Evolutionary conservation across 1,140 invertebrate genomes (phyloP).

Genomic region (Microplitis demolitor): DNA sequence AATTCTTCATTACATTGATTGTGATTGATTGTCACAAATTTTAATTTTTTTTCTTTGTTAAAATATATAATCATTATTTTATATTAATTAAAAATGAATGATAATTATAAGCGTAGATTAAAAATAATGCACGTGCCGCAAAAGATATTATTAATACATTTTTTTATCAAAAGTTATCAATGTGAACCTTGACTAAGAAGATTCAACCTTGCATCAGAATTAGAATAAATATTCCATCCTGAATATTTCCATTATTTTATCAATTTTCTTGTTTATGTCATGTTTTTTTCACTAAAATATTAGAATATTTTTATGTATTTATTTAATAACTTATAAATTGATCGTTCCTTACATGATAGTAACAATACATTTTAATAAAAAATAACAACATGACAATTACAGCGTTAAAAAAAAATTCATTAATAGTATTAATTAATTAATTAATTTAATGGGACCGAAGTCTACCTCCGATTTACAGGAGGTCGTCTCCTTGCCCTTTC

Average conservation of each 20-base stretch:
- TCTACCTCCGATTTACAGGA: too few species aligned
- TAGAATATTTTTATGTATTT: not conserved
- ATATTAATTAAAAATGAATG: not conserved
- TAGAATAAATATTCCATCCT: conserved; percentile 2
- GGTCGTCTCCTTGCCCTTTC: too few species aligned
- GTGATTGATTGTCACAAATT: not conserved
- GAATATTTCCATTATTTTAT: conserved; percentile 2
- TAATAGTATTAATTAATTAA: too few species aligned
- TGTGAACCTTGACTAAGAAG: not conserved
- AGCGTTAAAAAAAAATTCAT: too few species aligned
- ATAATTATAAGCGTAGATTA: not conserved
- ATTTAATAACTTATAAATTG: too few species aligned
- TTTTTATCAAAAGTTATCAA: conserved; percentile 1
- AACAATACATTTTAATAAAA: too few species aligned
- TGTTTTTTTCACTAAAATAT: not conserved
- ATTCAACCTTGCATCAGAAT: not conserved
- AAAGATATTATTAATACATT: not conserved
- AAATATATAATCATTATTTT: not conserved
- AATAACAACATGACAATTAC: too few species aligned
- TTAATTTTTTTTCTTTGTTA: not conserved
- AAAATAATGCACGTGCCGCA: not conserved
- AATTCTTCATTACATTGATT: too few species aligned
- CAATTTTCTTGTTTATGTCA: not conserved
- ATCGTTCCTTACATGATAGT: too few species aligned
- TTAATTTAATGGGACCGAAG: too few species aligned